A percentile compares a stretch with the other conserved stretches of the same genome.
Conservation (phyloP, 2,797 vertebrate genomes). For the Sphenodon punctatus region DNA sequence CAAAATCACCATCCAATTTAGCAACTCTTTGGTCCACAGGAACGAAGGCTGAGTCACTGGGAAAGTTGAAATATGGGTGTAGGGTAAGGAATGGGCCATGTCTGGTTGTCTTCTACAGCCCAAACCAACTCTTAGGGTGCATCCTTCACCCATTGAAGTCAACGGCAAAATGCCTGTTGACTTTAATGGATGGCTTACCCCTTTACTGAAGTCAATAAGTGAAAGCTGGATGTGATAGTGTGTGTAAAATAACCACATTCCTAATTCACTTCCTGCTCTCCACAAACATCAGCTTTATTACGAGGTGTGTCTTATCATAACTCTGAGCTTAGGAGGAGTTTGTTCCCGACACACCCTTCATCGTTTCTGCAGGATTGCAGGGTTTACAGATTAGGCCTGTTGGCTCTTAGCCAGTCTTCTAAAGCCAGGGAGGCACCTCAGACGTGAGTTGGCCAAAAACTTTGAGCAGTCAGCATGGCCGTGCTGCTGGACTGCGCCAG, state of each 20-base stretch:
- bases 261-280: too few species aligned
- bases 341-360: background rate
- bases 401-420: background rate
- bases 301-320: too few species aligned
- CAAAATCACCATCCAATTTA: background rate
- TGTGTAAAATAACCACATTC: too few species aligned
- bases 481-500: rapidly evolving
- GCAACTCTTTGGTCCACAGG: background rate
- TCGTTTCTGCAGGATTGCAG: background rate
- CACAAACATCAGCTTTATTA: too few species aligned
- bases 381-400: background rate
- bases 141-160: too few species aligned
- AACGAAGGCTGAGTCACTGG: background rate
- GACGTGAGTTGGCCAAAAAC: background rate
- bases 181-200: too few species aligned
- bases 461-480: background rate
- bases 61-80: background rate
- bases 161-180: too few species aligned
- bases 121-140: too few species aligned
- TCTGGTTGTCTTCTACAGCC: too few species aligned
- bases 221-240: too few species aligned
- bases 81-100: too few species aligned
- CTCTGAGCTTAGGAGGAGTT: rapidly evolving
- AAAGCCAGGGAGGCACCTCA: background rate
- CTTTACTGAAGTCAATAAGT: too few species aligned